These are phyloP conservation scores for Papilio machaon DNA, from an alignment of 1,140 invertebrate species.

Conservation along the genomic window DNA sequence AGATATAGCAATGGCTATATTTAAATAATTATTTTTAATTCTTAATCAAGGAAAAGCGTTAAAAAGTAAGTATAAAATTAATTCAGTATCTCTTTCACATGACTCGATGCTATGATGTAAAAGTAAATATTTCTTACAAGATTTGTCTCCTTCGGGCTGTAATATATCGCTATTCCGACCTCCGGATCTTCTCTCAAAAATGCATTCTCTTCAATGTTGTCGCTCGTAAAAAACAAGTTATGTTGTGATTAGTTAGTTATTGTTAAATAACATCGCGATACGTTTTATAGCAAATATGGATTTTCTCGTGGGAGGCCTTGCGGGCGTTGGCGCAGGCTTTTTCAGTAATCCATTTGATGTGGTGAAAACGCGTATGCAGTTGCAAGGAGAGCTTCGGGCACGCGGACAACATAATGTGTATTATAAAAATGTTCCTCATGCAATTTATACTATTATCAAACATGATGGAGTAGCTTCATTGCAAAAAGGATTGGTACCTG, in stretches of 20 bases:
- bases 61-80: background rate
- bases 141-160: background rate
- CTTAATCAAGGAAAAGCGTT: background rate
- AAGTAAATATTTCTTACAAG: slow-evolving; percentile 1
- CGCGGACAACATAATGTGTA: slow-evolving; percentile 84
- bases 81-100: background rate
- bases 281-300: slow-evolving; percentile 82
- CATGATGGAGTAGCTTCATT: slow-evolving; percentile 86
- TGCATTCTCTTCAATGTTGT: background rate
- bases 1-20: background rate
- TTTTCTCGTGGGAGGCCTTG: slow-evolving; percentile 86
- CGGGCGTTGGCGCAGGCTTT: slow-evolving; percentile 86
- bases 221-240: background rate
- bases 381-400: slow-evolving; percentile 92
- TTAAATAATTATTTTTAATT: background rate
- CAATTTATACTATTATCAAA: slow-evolving; percentile 85
- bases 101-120: background rate
- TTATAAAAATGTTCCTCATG: slow-evolving; percentile 89
- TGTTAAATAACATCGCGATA: slow-evolving; percentile 27
- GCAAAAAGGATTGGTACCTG: slow-evolving; percentile 89
- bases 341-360: slow-evolving; percentile 91
- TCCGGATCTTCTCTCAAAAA: background rate
- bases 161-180: background rate
- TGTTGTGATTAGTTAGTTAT: background rate
- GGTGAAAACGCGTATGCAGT: slow-evolving; percentile 92